Percentiles rank a stretch among this genome's conserved stretches.
phyloP scores from a whole-genome alignment of 2,797 vertebrate species.

The Luscinia luscinia region DNA sequence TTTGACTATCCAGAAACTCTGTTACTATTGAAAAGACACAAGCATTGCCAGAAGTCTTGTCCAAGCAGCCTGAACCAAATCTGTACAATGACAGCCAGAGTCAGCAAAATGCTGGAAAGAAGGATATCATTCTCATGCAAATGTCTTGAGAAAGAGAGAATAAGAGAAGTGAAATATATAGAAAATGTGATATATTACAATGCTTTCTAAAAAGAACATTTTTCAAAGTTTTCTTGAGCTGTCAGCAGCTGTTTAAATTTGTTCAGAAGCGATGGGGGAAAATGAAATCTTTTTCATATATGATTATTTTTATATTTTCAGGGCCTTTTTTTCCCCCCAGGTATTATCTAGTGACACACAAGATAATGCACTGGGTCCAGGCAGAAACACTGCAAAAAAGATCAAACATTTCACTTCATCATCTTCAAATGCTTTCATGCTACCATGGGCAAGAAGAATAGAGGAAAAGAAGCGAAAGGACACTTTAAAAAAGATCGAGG shows the following conservation, averaged over 20 bases:
- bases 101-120: neutral
- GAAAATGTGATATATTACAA: neutral
- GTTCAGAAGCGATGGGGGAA: constrained; percentile 46
- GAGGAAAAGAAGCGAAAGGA: constrained; percentile 21
- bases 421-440: constrained; percentile 52
- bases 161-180: neutral
- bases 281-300: constrained; percentile 45
- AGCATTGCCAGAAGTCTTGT: neutral
- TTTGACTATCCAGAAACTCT: neutral
- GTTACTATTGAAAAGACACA: neutral
- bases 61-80: neutral
- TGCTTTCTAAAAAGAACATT: neutral
- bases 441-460: constrained; percentile 44
- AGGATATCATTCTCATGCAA: neutral
- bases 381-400: constrained; percentile 35
- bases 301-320: constrained; percentile 60
- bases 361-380: constrained; percentile 33
- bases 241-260: constrained; percentile 53
- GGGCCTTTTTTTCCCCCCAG: neutral
- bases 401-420: constrained; percentile 66
- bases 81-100: neutral
- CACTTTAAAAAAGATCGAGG: constrained; percentile 6
- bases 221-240: constrained; percentile 33
- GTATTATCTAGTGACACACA: constrained; percentile 11
- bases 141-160: constrained; percentile 17